These are phyloP conservation scores for Parnassius orleans DNA, from an alignment of 2,888 invertebrate species.

Conservation along the genomic window DNA sequence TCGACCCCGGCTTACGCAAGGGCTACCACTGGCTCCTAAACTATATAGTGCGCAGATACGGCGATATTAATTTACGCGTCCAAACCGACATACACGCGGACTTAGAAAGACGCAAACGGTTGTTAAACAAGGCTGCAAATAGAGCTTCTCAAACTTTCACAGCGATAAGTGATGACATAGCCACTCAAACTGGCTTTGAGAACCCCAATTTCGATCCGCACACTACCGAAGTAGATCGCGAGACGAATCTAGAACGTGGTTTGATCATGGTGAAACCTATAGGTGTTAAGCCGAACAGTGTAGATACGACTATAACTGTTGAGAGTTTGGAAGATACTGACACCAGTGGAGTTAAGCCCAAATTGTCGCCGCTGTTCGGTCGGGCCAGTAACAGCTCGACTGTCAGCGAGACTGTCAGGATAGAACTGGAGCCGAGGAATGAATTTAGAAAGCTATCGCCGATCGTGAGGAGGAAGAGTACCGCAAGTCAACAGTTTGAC, in stretches of 20 bases:
- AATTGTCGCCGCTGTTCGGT: constrained; percentile 70
- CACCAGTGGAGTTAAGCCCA: constrained; percentile 56
- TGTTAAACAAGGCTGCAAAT: constrained; percentile 61
- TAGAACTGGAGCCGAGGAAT: constrained; percentile 67
- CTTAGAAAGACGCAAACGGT: constrained; percentile 69
- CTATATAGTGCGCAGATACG: constrained; percentile 84
- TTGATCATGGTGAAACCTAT: constrained; percentile 69
- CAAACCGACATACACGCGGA: constrained; percentile 82
- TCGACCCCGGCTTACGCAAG: constrained; percentile 84
- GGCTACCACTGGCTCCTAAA: constrained; percentile 87
- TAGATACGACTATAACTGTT: constrained; percentile 67
- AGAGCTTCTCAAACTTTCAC: constrained; percentile 55
- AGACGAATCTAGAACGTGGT: constrained; percentile 45
- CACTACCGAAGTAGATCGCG: constrained; percentile 38
- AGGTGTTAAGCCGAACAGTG: constrained; percentile 47
- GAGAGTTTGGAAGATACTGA: constrained; percentile 59
- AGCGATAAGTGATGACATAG: constrained; percentile 60
- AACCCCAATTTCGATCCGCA: constrained; percentile 65
- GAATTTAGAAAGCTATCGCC: constrained; percentile 72
- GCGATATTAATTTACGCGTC: constrained; percentile 83
- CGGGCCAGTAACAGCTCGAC: constrained; percentile 46
- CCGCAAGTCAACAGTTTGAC: constrained; percentile 58
- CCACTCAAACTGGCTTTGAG: constrained; percentile 72
- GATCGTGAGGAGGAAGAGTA: constrained; percentile 55
- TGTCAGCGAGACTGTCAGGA: constrained; percentile 48